A percentile compares a stretch with the other conserved stretches of the same genome.
Conservation (phyloP, 2,888 invertebrate genomes). For the Aleiodes testaceus region DNA sequence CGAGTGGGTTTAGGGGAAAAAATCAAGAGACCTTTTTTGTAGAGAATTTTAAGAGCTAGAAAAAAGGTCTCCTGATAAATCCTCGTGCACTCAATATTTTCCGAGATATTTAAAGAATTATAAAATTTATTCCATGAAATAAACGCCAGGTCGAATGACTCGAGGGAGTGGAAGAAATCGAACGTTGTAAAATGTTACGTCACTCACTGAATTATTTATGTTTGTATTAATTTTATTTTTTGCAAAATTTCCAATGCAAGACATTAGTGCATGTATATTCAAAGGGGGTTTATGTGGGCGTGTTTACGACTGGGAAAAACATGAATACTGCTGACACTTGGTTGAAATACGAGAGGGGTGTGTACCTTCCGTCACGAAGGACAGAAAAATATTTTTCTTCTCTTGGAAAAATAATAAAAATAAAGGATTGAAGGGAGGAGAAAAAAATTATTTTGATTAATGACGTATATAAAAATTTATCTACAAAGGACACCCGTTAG, state of each 20-base stretch:
- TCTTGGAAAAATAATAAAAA: constrained; percentile 39
- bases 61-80: no score
- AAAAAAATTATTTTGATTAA: not conserved
- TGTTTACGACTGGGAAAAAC: constrained; percentile 58
- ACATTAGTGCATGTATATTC: constrained; percentile 46
- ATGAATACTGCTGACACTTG: constrained; percentile 58
- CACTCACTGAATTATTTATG: not conserved
- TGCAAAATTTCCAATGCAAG: constrained; percentile 7
- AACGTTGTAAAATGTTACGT: no score
- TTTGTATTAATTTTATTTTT: constrained; percentile 10
- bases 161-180: not conserved
- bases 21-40: no score
- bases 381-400: constrained; percentile 27
- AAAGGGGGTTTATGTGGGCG: constrained; percentile 50
- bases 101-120: no score
- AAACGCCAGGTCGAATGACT: not conserved
- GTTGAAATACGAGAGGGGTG: constrained; percentile 59
- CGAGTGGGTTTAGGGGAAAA: no score
- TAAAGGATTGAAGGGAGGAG: constrained; percentile 26
- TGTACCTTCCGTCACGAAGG: constrained; percentile 57
- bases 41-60: no score
- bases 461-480: constrained; percentile 32
- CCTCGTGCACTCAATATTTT: no score
- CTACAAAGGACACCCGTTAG: constrained; percentile 50
- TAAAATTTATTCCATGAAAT: no score